A percentile compares a stretch with the other conserved stretches of the same genome.
Evolutionary conservation across 2,888 invertebrate species (phyloP).

Genomic region (Thera britannica): DNA sequence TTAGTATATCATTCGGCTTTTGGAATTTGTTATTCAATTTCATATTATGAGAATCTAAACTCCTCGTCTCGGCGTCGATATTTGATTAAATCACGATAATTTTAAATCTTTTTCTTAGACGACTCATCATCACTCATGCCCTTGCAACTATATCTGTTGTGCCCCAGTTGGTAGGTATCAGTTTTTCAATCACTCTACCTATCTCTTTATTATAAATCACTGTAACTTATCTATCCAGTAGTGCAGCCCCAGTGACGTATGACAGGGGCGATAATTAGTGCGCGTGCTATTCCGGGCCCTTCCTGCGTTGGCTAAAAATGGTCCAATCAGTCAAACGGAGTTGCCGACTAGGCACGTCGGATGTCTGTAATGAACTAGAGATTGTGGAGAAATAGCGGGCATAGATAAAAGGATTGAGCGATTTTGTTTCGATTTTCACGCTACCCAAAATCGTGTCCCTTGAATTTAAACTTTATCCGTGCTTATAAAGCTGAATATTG

Average conservation of each 20-base stretch:
- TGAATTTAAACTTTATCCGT: background rate
- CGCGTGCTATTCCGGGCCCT: constrained; percentile 75
- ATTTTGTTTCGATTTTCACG: background rate
- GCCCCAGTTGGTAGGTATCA: constrained; percentile 3
- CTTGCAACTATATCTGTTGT: background rate
- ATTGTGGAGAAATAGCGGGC: constrained; percentile 13
- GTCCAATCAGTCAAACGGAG: constrained; percentile 79
- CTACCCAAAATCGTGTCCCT: background rate
- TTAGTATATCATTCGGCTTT: no score
- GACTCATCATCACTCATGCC: no score
- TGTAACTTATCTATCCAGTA: constrained; percentile 60
- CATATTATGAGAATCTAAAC: no score
- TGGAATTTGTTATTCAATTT: no score
- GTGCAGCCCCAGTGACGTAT: constrained; percentile 46
- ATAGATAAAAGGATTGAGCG: no score
- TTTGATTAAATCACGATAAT: background rate
- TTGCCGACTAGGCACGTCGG: constrained; percentile 51
- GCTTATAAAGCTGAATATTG: background rate
- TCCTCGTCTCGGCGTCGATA: no score
- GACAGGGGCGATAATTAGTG: constrained; percentile 69
- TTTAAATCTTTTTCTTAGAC: background rate
- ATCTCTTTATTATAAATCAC: constrained; percentile 61
- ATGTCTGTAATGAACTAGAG: constrained; percentile 53
- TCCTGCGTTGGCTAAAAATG: constrained; percentile 74
- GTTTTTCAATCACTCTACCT: constrained; percentile 52